Evolutionary conservation across 2,113 vertebrate species (phyloP).

Genomic region (Chamaea fasciata): DNA sequence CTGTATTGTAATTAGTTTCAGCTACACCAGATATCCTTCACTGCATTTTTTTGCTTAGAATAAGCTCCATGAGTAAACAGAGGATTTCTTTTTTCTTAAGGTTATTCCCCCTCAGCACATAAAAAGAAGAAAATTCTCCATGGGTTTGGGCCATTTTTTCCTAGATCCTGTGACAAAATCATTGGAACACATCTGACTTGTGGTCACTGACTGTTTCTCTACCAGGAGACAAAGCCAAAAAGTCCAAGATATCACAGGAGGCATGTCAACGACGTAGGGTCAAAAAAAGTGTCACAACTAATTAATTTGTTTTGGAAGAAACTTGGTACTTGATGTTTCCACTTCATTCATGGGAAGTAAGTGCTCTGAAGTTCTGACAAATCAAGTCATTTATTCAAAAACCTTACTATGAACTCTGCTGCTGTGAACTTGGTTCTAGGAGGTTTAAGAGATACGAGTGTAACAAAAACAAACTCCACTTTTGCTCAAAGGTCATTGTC

Average conservation of each 20-base stretch:
- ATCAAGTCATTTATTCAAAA: neutral
- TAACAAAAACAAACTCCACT: neutral
- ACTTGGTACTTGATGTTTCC: neutral
- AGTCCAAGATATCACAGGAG: neutral
- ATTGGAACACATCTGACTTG: neutral
- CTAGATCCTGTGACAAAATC: neutral
- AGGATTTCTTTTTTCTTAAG: neutral
- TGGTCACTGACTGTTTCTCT: neutral
- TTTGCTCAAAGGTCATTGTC: neutral
- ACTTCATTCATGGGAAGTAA: neutral
- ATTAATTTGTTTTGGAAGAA: neutral
- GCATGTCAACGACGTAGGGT: neutral
- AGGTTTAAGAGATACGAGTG: neutral
- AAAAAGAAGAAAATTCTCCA: neutral
- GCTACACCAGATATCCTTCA: neutral
- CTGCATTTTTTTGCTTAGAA: neutral
- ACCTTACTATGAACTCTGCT: neutral
- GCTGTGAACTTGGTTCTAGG: neutral
- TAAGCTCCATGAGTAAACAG: neutral
- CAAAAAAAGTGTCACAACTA: neutral
- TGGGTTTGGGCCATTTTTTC: neutral
- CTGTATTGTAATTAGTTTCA: neutral
- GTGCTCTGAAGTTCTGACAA: neutral
- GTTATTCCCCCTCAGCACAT: neutral
- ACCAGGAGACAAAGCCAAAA: neutral